phyloP scores from a whole-genome alignment of 2,113 vertebrate species.

The Alouatta palliata region DNA sequence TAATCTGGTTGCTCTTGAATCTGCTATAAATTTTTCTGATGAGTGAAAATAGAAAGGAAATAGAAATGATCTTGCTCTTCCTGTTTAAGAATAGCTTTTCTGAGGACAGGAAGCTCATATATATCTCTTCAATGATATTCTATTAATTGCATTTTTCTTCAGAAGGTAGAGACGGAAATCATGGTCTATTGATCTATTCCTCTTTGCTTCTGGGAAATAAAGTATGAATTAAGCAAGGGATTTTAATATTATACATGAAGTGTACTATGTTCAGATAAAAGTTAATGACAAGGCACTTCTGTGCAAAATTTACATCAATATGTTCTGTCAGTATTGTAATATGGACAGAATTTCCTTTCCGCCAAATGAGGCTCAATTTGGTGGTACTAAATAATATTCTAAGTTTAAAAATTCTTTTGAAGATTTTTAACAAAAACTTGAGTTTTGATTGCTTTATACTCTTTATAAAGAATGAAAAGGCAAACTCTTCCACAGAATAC shows the following conservation, averaged over 20 bases:
- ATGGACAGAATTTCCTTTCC: neutral
- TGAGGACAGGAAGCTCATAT: constrained; percentile 78
- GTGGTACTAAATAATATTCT: neutral
- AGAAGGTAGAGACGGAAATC: constrained; percentile 77
- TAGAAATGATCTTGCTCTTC: constrained; percentile 81
- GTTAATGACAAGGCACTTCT: neutral
- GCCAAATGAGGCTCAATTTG: neutral
- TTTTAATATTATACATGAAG: constrained; percentile 13
- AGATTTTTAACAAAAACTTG: neutral
- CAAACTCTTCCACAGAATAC: neutral
- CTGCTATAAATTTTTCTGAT: constrained; percentile 81
- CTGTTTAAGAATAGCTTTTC: constrained; percentile 83
- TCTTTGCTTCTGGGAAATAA: constrained; percentile 62
- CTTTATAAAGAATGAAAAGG: neutral
- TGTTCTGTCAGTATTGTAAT: neutral
- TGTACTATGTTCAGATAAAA: constrained; percentile 46
- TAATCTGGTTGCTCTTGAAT: constrained; percentile 79
- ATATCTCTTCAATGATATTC: constrained; percentile 78
- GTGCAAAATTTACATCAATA: neutral
- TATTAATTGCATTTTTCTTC: constrained; percentile 80
- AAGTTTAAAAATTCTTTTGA: constrained; percentile 26
- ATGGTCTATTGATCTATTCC: constrained; percentile 79
- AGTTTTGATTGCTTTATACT: neutral
- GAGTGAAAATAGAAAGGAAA: constrained; percentile 78
- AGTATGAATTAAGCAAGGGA: constrained; percentile 53